Evolutionary conservation across 37 sponge, comb jelly and placozoan species (phyloP).

Genomic region (Geodia barretti): DNA sequence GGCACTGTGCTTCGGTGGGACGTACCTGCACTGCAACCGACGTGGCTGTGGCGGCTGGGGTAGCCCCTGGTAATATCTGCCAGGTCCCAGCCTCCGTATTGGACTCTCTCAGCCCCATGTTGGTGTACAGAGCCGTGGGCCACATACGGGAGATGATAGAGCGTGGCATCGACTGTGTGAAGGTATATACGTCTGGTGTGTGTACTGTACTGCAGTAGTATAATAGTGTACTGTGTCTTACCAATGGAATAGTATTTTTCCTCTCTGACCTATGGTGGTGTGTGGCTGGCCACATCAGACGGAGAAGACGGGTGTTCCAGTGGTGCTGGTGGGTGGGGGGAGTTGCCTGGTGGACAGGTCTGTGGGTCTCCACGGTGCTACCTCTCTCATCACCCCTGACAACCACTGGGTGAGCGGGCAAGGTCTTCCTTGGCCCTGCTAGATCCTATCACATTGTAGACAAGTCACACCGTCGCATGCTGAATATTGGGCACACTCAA

Average conservation of each 20-base stretch:
- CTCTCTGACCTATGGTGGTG: background rate
- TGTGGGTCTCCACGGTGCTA: conserved; percentile 44
- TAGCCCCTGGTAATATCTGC: conserved; percentile 32
- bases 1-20: conserved; percentile 82
- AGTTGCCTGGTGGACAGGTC: conserved; percentile 61
- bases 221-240: background rate
- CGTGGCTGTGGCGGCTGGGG: conserved; percentile 81
- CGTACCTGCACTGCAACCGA: conserved; percentile 68
- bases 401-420: conserved; percentile 76
- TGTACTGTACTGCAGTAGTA: background rate
- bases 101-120: background rate
- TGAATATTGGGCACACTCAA: too few species aligned
- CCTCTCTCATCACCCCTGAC: conserved; percentile 43
- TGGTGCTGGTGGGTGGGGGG: conserved; percentile 87
- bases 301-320: conserved; percentile 59
- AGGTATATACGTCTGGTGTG: conserved; percentile 43
- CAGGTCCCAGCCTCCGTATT: background rate
- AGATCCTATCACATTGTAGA: too few species aligned
- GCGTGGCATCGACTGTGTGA: conserved; percentile 64
- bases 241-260: background rate
- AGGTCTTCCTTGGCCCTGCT: too few species aligned
- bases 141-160: conserved; percentile 61
- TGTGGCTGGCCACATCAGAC: conserved; percentile 29
- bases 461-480: too few species aligned
- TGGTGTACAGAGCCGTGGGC: conserved; percentile 51